Percentiles rank a stretch among this genome's conserved stretches.
These are phyloP conservation scores for Apotomis capreana DNA, from an alignment of 2,888 invertebrate species.

Conservation along the genomic window DNA sequence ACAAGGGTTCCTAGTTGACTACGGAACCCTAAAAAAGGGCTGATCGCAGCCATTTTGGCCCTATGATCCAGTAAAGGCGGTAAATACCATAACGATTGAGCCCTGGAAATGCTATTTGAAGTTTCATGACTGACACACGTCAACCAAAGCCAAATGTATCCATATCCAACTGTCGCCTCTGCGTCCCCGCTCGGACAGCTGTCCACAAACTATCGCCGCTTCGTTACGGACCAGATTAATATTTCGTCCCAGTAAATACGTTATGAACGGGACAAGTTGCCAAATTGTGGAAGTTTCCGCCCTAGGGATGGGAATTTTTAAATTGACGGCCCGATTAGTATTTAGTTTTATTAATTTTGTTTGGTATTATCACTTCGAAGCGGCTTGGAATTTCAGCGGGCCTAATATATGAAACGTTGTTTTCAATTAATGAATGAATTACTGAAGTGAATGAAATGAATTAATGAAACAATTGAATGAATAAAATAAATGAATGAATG, in stretches of 20 bases:
- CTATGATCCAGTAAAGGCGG: too few relatives aligned
- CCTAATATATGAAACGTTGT: too few relatives aligned
- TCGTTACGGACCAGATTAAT: constrained; percentile 79
- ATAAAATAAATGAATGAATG: too few relatives aligned
- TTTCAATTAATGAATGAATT: too few relatives aligned
- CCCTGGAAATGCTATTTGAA: not conserved
- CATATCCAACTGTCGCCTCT: constrained; percentile 49
- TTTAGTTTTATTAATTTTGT: constrained; percentile 12
- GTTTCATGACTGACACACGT: not conserved
- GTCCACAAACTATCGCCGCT: constrained; percentile 68
- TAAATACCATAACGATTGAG: too few relatives aligned
- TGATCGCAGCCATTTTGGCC: too few relatives aligned
- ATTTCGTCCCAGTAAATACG: constrained; percentile 80
- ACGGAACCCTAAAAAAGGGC: too few relatives aligned
- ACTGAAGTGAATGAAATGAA: too few relatives aligned
- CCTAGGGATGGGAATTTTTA: constrained; percentile 60
- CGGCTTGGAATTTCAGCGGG: too few relatives aligned
- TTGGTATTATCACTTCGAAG: too few relatives aligned
- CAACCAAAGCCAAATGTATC: constrained; percentile 23
- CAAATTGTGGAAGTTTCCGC: constrained; percentile 79
- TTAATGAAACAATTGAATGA: too few relatives aligned
- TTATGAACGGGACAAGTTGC: constrained; percentile 73
- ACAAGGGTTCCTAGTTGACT: too few relatives aligned
- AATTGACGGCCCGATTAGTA: constrained; percentile 23
- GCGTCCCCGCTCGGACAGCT: constrained; percentile 53